phyloP scores from a whole-genome alignment of 2,113 vertebrate genomes.

The Fregetta grallaria region DNA sequence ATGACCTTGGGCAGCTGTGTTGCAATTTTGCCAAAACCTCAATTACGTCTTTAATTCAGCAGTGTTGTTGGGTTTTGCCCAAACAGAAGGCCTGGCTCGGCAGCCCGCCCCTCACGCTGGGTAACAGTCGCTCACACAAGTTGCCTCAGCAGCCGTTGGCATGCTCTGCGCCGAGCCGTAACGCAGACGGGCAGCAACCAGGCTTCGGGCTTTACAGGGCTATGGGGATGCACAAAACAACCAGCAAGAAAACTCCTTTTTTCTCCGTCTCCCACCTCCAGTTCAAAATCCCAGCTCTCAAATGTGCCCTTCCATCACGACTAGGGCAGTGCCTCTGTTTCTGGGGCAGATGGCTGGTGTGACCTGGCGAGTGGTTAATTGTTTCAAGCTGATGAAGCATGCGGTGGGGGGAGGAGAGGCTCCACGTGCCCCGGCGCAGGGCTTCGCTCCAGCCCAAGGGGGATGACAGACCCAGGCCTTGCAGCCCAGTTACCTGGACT shows the following conservation, averaged over 20 bases:
- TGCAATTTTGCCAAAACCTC: conserved; percentile 47
- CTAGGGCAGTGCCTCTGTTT: no score
- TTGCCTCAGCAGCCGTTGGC: background rate
- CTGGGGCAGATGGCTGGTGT: background rate
- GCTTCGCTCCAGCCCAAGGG: background rate
- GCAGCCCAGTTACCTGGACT: background rate
- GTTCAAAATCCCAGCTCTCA: background rate
- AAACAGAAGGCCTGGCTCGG: conserved; percentile 5
- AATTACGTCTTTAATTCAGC: conserved; percentile 1
- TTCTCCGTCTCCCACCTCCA: background rate
- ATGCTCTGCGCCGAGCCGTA: fast-evolving
- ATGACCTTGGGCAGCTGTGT: conserved; percentile 50
- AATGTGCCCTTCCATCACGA: background rate
- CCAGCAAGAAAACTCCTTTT: background rate
- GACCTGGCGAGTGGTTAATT: background rate
- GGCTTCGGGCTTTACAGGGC: background rate
- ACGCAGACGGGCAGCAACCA: background rate
- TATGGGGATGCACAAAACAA: background rate
- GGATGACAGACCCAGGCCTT: background rate
- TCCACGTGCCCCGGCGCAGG: fast-evolving
- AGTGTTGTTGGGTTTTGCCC: background rate
- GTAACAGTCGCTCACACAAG: background rate
- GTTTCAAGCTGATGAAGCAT: background rate
- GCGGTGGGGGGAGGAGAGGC: background rate
- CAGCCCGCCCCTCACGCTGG: background rate